Evolutionary conservation across 2,113 vertebrate genomes (phyloP), one percentile per base, ranked within the genome.

Genomic region (Nothoprocta perdicaria): DNA sequence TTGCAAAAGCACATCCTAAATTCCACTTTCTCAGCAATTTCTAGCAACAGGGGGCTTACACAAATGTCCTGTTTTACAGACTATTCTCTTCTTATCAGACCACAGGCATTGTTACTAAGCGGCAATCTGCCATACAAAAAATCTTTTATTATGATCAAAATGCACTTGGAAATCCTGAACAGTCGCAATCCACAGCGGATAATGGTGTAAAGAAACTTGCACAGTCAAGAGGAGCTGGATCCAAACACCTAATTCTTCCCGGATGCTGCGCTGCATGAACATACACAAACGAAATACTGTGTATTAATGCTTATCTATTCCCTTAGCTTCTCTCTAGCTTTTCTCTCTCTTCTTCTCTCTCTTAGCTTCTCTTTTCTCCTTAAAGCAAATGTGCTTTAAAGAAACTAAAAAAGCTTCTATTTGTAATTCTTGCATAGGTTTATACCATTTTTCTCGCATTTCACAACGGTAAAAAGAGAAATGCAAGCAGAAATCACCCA

Each of bases 391-490:
- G 22, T 41, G 23, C n/a, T 69, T 69, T 23, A 38, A 53, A 69
- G 91, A 83, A 84, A 16, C 27, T 6, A 69, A 4, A 77, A 71
- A 48, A 74, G 69, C 16, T 69, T 82, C 67, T 91, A 52, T 21
- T 60, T 80, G 8, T 29, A 74, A 60, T 89, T 86, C 38, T 88
- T n/a, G 27, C 18, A 24, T 48, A 19, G 46, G 41, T 69, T 89
- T 55, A 1, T 85, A 85, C 83, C 35, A 61, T 85, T 87, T 52
- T 85, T 62, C 46, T 77, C 50, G 89, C 72, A 57, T 67, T 94
- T 93, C 81, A 87, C 31, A 80, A 77, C 31, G 80, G n/a, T 16
- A 71, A 84, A 92, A 92, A 40, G 33, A 76, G 38, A 72, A 60
- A 85, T 60, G 50, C 68, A 82, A 92, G 92, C 63, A 91, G 41